Percentiles rank a stretch among this genome's conserved stretches.
Conservation (phyloP, 2,888 invertebrate genomes). For the Griposia aprilina region DNA sequence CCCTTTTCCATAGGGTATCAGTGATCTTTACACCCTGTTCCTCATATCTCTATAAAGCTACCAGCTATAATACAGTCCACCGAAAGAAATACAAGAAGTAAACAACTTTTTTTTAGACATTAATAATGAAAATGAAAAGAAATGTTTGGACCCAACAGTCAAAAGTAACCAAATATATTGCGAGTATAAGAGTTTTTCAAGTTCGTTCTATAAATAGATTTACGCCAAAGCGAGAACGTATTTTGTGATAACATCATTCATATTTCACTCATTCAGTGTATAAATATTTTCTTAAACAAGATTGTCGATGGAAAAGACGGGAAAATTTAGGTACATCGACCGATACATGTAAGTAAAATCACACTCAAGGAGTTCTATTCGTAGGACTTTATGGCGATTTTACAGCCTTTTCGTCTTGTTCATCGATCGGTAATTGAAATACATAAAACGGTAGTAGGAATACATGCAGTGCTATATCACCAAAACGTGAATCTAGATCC, state of each 20-base stretch:
- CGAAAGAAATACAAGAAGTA: no score
- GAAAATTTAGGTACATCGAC: background rate
- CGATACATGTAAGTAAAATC: slow-evolving; percentile 2
- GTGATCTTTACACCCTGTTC: no score
- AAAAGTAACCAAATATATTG: no score
- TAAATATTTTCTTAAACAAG: slow-evolving; percentile 38
- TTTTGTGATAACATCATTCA: slow-evolving; percentile 39
- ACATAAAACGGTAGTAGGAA: slow-evolving; percentile 1
- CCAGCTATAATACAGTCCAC: no score
- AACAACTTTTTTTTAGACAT: no score
- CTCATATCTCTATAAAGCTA: no score
- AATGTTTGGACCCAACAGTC: no score
- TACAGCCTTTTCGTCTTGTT: slow-evolving; percentile 22
- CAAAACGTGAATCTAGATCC: slow-evolving; percentile 45
- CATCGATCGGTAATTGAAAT: slow-evolving; percentile 28
- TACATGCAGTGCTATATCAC: slow-evolving; percentile 18
- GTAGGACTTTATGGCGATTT: slow-evolving; percentile 3
- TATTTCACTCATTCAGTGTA: slow-evolving; percentile 37
- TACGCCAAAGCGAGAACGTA: slow-evolving; percentile 19
- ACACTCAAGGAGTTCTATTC: slow-evolving; percentile 3
- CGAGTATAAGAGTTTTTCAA: slow-evolving; percentile 24
- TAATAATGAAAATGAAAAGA: no score
- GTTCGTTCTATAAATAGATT: slow-evolving; percentile 48
- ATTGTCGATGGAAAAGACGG: slow-evolving; percentile 9
- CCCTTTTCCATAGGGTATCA: no score